phyloP scores from a whole-genome alignment of 1,140 invertebrate genomes.

The Trinorchestia longiramus region DNA sequence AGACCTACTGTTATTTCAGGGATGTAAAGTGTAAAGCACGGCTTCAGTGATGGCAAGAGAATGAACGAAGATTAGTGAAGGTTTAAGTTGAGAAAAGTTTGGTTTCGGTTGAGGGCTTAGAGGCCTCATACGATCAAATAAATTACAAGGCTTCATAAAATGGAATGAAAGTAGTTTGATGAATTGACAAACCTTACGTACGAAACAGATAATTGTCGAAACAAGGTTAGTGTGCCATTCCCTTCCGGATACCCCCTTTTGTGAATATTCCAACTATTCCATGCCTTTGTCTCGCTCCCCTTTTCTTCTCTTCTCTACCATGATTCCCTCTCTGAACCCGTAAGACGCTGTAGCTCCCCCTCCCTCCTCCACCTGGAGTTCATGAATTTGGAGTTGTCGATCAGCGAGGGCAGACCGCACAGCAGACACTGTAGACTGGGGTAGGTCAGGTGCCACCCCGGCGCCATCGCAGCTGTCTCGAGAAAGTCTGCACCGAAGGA shows the following conservation, averaged over 20 bases:
- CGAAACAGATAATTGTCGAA: neutral
- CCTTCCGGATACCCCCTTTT: neutral
- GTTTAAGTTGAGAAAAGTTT: neutral
- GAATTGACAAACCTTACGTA: neutral
- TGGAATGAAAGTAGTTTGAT: too few species aligned
- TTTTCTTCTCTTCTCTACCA: neutral
- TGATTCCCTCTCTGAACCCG: neutral
- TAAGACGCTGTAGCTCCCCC: neutral
- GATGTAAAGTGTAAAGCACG: too few species aligned
- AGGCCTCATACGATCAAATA: too few species aligned
- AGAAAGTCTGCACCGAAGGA: constrained; percentile 57
- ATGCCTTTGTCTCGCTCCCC: neutral
- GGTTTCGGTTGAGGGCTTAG: too few species aligned
- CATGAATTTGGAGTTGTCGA: constrained; percentile 65
- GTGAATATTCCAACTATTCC: neutral
- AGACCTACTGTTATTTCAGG: too few species aligned
- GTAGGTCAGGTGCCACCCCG: constrained; percentile 64
- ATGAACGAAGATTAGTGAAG: neutral
- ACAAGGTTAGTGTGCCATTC: neutral
- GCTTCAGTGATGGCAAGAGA: neutral
- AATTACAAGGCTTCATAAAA: too few species aligned
- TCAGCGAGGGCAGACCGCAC: constrained; percentile 65
- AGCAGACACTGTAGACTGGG: constrained; percentile 65
- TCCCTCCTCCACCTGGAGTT: constrained; percentile 58
- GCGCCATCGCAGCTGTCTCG: constrained; percentile 63